Evolutionary conservation across 2,113 vertebrate species (phyloP).

Genomic region (Mesocricetus auratus): DNA sequence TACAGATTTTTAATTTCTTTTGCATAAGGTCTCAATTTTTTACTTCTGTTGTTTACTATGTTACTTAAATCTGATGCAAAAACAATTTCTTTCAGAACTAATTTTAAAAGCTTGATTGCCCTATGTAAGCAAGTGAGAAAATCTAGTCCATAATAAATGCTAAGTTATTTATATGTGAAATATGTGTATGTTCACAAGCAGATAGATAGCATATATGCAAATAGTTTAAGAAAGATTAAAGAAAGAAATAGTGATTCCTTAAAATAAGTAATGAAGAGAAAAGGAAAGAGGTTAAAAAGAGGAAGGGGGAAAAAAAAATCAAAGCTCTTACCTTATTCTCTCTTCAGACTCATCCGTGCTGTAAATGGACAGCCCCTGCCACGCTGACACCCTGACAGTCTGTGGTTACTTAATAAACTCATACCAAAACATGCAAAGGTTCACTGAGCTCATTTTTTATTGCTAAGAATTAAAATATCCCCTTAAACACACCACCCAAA

Average conservation of each 20-base stretch:
- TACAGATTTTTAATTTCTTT: slow-evolving; percentile 89
- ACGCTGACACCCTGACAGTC: slow-evolving; percentile 94
- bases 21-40: slow-evolving; percentile 80
- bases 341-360: slow-evolving; percentile 99
- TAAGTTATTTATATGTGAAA: slow-evolving; percentile 56
- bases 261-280: slow-evolving; percentile 80
- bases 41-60: slow-evolving; percentile 63
- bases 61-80: slow-evolving; percentile 64
- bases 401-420: slow-evolving; percentile 92
- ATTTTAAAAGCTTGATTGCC: slow-evolving; percentile 74
- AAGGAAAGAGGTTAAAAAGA: slow-evolving; percentile 79
- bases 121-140: slow-evolving; percentile 74
- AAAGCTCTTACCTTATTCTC: slow-evolving; percentile 93
- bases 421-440: slow-evolving; percentile 95
- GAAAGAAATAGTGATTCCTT: slow-evolving; percentile 78
- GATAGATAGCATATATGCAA: background rate
- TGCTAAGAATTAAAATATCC: slow-evolving; percentile 81
- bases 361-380: slow-evolving; percentile 99
- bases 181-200: background rate
- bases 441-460: slow-evolving; percentile 92
- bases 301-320: slow-evolving; percentile 63
- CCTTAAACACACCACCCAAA: slow-evolving; percentile 84
- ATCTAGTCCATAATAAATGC: slow-evolving; percentile 72
- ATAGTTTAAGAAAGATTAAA: slow-evolving; percentile 76
- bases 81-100: slow-evolving; percentile 63